Conservation (phyloP, 2,797 vertebrate species). For the Periparus ater region DNA sequence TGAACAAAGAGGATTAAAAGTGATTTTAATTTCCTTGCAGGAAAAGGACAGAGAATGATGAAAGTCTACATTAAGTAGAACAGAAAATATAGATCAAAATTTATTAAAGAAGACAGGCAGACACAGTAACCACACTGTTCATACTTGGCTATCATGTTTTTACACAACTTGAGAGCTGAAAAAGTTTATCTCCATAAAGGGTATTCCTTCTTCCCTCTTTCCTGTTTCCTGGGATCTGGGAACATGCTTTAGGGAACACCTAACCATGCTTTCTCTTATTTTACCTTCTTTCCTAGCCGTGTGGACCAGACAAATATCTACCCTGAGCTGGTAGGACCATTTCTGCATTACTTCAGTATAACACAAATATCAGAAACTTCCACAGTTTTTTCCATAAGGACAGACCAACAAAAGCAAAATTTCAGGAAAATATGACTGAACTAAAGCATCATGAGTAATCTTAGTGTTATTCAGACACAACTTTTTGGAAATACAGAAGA, state of each 20-base stretch:
- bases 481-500: neutral
- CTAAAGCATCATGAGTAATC: neutral
- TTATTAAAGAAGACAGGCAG: neutral
- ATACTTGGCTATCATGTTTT: neutral
- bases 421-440: neutral
- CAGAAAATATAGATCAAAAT: neutral
- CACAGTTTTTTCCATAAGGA: neutral
- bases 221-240: neutral
- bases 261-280: neutral
- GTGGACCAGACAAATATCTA: neutral
- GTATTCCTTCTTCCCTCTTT: neutral
- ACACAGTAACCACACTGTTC: neutral
- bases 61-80: neutral
- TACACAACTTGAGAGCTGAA: neutral
- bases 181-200: neutral
- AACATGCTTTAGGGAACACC: neutral
- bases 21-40: neutral
- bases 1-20: neutral
- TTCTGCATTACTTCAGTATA: neutral
- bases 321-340: neutral
- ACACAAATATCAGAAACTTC: neutral
- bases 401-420: neutral
- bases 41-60: neutral
- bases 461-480: neutral
- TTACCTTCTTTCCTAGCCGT: neutral